Evolutionary conservation across 2,113 vertebrate species (phyloP), one percentile per base, ranked within the genome.

Genomic region (Craseonycteris thonglongyai): DNA sequence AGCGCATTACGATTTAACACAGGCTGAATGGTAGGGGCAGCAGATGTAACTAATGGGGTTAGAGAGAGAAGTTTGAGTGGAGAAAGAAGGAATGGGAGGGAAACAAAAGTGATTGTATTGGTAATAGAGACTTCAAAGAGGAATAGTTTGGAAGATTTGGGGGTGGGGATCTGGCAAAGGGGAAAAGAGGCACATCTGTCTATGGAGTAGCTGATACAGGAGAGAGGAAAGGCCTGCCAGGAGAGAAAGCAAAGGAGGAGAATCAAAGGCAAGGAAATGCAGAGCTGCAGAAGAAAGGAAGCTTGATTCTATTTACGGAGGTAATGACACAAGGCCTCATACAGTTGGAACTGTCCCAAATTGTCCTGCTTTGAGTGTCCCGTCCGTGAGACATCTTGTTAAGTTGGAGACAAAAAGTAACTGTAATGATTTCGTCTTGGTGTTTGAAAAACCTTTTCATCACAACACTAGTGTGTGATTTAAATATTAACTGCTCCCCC

Each of bases 71-170:
- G 76, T 71, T 54, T 0, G 22, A 88, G 95, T 80, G 21, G 66
- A 49, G 83, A 93, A 87, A 89, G 75, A 93, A 58, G 40, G 59
- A 65, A n/a, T n/a, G 35, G 54, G 66, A 79, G 59, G 93, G 93
- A 96, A 89, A 93, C 94, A 93, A 78, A 96, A 95, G 84, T 96
- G 91, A 96, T 74, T 90, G 74, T 93, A 88, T 94, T 8, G 7
- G 84, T 97, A 95, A 97, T 78, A 94, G 92, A 97, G 93, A 97
- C 93, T 96, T 97, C 90, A 96, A 95, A 97, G 92, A 51, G 21
- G 75, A 91, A 56, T 71, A 18, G 38, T 90, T 96, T 78, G 78
- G 94, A 91, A 95, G 84, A 88, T 79, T 54, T 65, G 42, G 42
- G 35, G 28, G 28, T 26, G 28, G 0, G 1, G 42, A 22, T 45